phyloP scores from a whole-genome alignment of 2,113 vertebrate genomes.

The Sprattus sprattus region DNA sequence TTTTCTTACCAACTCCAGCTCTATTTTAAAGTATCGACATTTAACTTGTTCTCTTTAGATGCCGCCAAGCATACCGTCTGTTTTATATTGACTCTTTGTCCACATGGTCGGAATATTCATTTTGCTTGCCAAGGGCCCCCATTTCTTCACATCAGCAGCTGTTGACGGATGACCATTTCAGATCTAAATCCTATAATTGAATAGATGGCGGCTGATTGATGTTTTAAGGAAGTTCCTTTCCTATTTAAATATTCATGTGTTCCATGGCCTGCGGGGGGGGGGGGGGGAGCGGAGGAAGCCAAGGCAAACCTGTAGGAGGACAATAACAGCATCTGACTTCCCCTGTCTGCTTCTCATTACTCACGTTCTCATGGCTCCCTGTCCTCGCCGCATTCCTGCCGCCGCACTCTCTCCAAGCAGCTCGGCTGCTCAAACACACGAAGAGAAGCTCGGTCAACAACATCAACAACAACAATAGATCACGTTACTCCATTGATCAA shows the following conservation, averaged over 20 bases:
- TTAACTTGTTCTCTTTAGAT: conserved; percentile 42
- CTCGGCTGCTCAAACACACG: conserved; percentile 15
- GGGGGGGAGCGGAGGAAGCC: conserved; percentile 60
- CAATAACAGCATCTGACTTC: conserved; percentile 58
- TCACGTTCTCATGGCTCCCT: conserved; percentile 31
- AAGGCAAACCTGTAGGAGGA: conserved; percentile 63
- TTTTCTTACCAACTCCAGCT: conserved; percentile 39
- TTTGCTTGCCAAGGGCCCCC: conserved; percentile 55
- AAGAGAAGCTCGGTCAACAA: not conserved
- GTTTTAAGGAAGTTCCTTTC: conserved; percentile 67
- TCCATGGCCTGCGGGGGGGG: conserved; percentile 60
- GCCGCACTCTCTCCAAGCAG: conserved; percentile 19
- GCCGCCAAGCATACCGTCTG: conserved; percentile 51
- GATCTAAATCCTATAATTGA: conserved; percentile 66
- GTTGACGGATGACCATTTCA: conserved; percentile 58
- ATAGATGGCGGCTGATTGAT: conserved; percentile 71
- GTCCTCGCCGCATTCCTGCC: conserved; percentile 37
- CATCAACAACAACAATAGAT: not conserved
- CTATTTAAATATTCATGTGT: conserved; percentile 72
- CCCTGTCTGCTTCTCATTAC: conserved; percentile 70
- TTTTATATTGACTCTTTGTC: conserved; percentile 63
- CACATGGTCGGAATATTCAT: conserved; percentile 58
- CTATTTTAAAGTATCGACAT: conserved; percentile 36
- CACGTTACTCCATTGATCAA: not conserved
- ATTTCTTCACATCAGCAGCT: conserved; percentile 59